Conservation (phyloP, 2,113 vertebrate species). For the Tachuris rubrigastra region DNA sequence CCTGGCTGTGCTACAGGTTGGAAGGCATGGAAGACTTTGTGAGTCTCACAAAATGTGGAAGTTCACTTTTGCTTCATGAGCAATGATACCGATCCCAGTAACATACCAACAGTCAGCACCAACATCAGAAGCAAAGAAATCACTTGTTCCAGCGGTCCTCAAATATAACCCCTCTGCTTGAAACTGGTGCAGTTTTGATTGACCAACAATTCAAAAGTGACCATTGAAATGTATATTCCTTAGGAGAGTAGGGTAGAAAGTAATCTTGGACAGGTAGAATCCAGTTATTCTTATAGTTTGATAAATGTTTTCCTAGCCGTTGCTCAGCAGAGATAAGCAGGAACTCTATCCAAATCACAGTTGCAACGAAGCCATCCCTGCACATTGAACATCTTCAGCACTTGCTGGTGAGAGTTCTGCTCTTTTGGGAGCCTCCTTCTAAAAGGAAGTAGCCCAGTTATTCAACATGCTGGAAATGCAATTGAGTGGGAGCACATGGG, state of each 20-base stretch:
- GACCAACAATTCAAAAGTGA: background rate
- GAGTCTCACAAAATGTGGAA: too few species aligned
- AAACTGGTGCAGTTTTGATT: background rate
- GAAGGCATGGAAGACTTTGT: background rate
- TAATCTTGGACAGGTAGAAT: background rate
- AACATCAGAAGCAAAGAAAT: background rate
- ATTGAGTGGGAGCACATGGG: rapidly evolving
- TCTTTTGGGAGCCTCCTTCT: background rate
- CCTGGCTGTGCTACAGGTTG: background rate
- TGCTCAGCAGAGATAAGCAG: background rate
- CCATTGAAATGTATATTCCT: background rate
- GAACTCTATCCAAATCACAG: background rate
- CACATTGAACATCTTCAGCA: background rate
- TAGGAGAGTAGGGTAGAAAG: background rate
- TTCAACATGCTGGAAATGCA: background rate
- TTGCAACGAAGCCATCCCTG: rapidly evolving
- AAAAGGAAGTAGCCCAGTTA: background rate
- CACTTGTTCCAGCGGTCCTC: rapidly evolving
- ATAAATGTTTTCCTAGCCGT: background rate
- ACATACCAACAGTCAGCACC: background rate
- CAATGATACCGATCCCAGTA: background rate
- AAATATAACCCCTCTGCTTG: background rate
- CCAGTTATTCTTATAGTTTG: background rate
- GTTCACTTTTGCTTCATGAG: too few species aligned
- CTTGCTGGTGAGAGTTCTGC: background rate